These are phyloP conservation scores for Redunca redunca DNA, from an alignment of 2,113 vertebrate species.

Conservation along the genomic window DNA sequence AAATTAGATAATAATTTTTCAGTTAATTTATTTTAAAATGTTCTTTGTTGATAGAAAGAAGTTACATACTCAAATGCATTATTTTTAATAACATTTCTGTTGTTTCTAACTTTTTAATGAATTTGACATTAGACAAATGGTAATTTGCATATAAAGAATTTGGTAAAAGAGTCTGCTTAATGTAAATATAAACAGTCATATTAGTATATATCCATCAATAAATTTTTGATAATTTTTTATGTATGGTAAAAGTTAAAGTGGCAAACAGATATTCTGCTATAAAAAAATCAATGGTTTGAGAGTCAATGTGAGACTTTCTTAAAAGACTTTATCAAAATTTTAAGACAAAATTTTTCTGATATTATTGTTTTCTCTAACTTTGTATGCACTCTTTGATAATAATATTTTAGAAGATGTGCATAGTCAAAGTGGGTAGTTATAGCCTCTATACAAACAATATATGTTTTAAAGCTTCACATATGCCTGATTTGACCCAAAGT, in stretches of 20 bases:
- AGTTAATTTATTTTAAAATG: slow-evolving; percentile 79
- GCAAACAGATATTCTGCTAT: slow-evolving; percentile 60
- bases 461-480: slow-evolving; percentile 60
- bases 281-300: slow-evolving; percentile 69
- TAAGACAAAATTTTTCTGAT: slow-evolving; percentile 69
- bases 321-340: slow-evolving; percentile 75
- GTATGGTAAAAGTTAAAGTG: slow-evolving; percentile 76
- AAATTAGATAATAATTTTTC: slow-evolving; percentile 61
- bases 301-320: slow-evolving; percentile 72
- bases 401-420: slow-evolving; percentile 69
- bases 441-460: slow-evolving; percentile 48
- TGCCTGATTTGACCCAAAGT: slow-evolving; percentile 64
- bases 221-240: slow-evolving; percentile 88
- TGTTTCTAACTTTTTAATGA: slow-evolving; percentile 86
- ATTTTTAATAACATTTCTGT: slow-evolving; percentile 84
- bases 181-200: slow-evolving; percentile 83
- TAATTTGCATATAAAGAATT: slow-evolving; percentile 78
- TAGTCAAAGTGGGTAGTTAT: slow-evolving; percentile 62
- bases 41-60: slow-evolving; percentile 76
- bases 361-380: slow-evolving; percentile 68
- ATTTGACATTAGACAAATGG: slow-evolving; percentile 79
- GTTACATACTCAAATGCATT: slow-evolving; percentile 77
- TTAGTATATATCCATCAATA: slow-evolving; percentile 85
- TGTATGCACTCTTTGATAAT: slow-evolving; percentile 68
- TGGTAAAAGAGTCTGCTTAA: slow-evolving; percentile 77